phyloP scores from a whole-genome alignment of 2,797 vertebrate genomes.

The Sparus aurata region DNA sequence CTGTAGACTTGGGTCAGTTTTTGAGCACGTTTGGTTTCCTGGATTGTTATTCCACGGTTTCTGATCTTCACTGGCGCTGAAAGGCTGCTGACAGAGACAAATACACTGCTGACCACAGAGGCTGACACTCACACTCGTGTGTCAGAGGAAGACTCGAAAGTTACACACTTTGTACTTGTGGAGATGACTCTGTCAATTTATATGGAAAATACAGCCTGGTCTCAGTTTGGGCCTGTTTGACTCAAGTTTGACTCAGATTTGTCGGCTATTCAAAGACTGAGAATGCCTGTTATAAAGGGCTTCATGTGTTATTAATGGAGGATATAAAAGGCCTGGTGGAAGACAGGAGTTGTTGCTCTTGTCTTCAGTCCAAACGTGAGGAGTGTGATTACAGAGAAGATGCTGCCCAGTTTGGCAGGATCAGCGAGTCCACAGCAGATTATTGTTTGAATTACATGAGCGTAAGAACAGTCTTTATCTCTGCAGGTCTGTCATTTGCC shows the following conservation, averaged over 20 bases:
- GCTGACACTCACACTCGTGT: slow-evolving; percentile 15
- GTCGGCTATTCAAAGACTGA: neutral
- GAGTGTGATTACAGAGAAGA: slow-evolving; percentile 74
- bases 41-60: slow-evolving; percentile 55
- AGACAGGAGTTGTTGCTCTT: slow-evolving; percentile 37
- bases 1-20: slow-evolving; percentile 35
- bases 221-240: neutral
- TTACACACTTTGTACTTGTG: neutral
- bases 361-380: slow-evolving; percentile 43
- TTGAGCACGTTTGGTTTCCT: slow-evolving; percentile 55
- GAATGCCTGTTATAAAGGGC: neutral
- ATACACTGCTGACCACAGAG: slow-evolving; percentile 41
- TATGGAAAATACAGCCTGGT: neutral
- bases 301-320: slow-evolving; percentile 19
- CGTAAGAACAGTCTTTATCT: slow-evolving; percentile 75
- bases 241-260: neutral
- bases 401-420: slow-evolving; percentile 55
- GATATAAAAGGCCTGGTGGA: slow-evolving; percentile 6
- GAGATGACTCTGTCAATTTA: slow-evolving; percentile 5
- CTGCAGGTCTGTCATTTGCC: slow-evolving; percentile 75
- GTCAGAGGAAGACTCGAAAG: slow-evolving; percentile 19
- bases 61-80: slow-evolving; percentile 51
- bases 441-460: slow-evolving; percentile 76
- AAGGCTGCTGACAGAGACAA: slow-evolving; percentile 56
- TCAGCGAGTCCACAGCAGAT: slow-evolving; percentile 67